Conservation (phyloP, 2,113 vertebrate species). For the Hippolais icterina region DNA sequence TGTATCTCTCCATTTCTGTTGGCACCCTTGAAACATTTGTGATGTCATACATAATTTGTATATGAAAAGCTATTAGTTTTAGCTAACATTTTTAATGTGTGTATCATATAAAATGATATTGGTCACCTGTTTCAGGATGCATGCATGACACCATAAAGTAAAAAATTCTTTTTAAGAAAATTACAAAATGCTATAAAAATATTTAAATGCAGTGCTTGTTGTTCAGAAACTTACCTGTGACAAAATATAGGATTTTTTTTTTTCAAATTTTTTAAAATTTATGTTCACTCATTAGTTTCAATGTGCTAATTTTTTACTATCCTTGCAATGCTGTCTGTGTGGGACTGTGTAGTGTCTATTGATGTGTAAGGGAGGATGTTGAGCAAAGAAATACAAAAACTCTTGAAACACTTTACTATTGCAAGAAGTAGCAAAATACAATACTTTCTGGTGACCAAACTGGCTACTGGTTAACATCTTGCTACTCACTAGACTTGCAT, state of each 20-base stretch:
- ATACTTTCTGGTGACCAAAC: background rate
- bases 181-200: background rate
- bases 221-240: background rate
- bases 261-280: background rate
- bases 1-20: background rate
- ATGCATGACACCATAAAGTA: background rate
- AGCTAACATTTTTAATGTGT: background rate
- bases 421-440: background rate
- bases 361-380: background rate
- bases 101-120: background rate
- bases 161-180: background rate
- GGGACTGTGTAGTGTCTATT: background rate
- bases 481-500: constrained; percentile 14
- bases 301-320: background rate
- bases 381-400: background rate
- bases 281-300: background rate
- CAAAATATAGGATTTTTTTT: background rate
- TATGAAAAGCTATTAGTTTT: background rate
- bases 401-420: background rate
- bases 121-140: background rate
- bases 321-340: background rate
- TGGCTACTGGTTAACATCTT: background rate
- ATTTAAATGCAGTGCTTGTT: background rate
- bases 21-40: background rate
- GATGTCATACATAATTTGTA: background rate